Conservation (phyloP, 2,797 vertebrate genomes). For the Perodicticus potto region DNA sequence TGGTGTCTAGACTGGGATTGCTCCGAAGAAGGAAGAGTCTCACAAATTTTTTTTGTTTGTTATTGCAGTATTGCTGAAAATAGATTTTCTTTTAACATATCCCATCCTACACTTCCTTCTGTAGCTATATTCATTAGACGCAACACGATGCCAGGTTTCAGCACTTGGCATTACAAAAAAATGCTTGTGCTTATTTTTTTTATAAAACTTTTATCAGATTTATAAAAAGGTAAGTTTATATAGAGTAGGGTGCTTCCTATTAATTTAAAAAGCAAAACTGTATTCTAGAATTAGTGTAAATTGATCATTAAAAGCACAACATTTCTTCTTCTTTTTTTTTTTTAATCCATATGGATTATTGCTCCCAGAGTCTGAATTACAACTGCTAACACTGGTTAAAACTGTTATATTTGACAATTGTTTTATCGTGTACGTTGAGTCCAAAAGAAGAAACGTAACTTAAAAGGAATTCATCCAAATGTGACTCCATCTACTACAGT, state of each 20-base stretch:
- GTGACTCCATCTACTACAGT: background rate
- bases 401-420: slow-evolving; percentile 1
- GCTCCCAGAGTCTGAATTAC: slow-evolving; percentile 6
- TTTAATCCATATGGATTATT: background rate
- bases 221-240: background rate
- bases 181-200: slow-evolving; percentile 39
- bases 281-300: slow-evolving; percentile 69
- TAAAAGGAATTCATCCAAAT: slow-evolving; percentile 64
- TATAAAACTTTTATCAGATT: background rate
- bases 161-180: background rate
- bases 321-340: slow-evolving; percentile 58
- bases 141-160: background rate
- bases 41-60: background rate
- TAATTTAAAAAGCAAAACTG: background rate
- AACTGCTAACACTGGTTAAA: slow-evolving; percentile 69
- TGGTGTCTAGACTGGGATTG: background rate
- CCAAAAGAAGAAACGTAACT: slow-evolving; percentile 74
- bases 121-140: background rate
- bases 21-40: slow-evolving; percentile 32
- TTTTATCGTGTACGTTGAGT: slow-evolving; percentile 65
- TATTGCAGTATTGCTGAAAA: slow-evolving; percentile 53
- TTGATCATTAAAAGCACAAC: slow-evolving; percentile 13
- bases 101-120: slow-evolving; percentile 54
- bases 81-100: slow-evolving; percentile 17
- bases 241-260: background rate